phyloP scores from a whole-genome alignment of 37 sponge, comb jelly and placozoan genomes.

The Haliclona indistincta region DNA sequence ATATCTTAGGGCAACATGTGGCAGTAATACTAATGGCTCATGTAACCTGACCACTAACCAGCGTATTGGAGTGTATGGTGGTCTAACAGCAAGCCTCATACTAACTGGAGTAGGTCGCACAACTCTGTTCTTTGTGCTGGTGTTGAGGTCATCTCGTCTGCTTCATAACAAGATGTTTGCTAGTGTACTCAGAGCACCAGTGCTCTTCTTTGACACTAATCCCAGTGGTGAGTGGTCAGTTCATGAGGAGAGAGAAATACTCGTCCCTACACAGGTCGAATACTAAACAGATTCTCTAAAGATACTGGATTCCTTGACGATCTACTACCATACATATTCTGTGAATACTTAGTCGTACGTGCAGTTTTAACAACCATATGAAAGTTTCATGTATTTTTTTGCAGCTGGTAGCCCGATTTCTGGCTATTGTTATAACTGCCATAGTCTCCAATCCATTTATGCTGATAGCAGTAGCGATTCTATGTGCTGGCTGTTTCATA shows the following conservation, averaged over 20 bases:
- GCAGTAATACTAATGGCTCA: neutral
- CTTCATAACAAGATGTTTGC: conserved; percentile 69
- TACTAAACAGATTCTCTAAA: conserved; percentile 79
- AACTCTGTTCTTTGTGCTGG: conserved; percentile 24
- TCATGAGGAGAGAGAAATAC: too few relatives aligned
- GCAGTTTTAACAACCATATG: too few relatives aligned
- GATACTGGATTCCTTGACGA: conserved; percentile 71
- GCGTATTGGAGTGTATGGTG: conserved; percentile 41
- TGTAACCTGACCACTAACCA: conserved; percentile 13
- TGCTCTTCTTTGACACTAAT: conserved; percentile 78
- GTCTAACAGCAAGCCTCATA: conserved; percentile 7
- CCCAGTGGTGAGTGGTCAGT: conserved; percentile 55
- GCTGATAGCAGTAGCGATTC: conserved; percentile 9
- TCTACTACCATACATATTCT: conserved; percentile 55
- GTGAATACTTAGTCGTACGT: conserved; percentile 51
- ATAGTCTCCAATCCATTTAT: conserved; percentile 23
- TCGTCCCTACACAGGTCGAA: conserved; percentile 68
- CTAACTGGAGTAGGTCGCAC: conserved; percentile 30
- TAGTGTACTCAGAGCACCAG: conserved; percentile 63
- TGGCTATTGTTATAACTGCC: conserved; percentile 17
- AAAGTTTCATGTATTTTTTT: neutral
- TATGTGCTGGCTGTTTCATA: neutral
- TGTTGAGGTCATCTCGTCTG: conserved; percentile 48
- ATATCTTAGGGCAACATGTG: too few relatives aligned
- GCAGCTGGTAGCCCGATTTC: neutral